Conservation (phyloP, 2,797 vertebrate species). For the Rhynchonycteris naso region DNA sequence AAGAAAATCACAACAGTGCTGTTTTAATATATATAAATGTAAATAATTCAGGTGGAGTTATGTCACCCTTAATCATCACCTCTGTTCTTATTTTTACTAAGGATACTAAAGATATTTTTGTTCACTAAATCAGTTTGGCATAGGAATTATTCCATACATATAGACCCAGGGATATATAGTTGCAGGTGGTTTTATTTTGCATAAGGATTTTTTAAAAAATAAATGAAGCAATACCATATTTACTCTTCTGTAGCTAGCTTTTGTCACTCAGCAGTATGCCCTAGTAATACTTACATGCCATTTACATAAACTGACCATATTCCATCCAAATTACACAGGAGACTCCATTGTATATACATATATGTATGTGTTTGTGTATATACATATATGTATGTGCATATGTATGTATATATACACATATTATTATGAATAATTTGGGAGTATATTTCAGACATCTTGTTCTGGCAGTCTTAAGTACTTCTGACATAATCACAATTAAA, state of each 20-base stretch:
- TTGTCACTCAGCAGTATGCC: background rate
- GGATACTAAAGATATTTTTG: background rate
- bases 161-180: background rate
- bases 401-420: background rate
- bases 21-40: background rate
- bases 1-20: background rate
- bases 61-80: background rate
- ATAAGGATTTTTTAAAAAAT: background rate
- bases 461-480: background rate
- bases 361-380: background rate
- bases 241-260: background rate
- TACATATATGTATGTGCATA: background rate
- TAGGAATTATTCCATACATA: background rate
- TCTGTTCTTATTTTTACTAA: background rate
- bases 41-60: background rate
- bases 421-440: background rate
- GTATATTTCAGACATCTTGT: background rate
- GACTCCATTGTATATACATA: background rate
- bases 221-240: background rate
- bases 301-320: background rate
- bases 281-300: background rate
- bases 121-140: background rate
- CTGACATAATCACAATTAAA: background rate
- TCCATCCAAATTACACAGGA: background rate
- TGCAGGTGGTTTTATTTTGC: conserved; percentile 24